phyloP scores from a whole-genome alignment of 2,113 vertebrate genomes.

The Dasyprocta punctata region DNA sequence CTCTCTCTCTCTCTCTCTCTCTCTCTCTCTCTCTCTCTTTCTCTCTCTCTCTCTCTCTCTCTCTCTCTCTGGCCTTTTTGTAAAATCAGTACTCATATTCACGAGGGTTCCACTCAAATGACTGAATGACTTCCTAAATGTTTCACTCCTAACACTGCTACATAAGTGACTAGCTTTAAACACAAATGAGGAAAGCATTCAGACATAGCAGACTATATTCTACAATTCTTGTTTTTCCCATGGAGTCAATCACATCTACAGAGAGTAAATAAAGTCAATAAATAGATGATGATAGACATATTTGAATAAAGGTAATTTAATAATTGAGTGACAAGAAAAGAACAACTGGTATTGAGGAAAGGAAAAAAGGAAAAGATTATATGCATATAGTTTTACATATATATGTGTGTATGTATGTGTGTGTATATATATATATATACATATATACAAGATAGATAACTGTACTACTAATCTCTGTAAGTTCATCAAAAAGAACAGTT shows the following conservation, averaged over 20 bases:
- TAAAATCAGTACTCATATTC: neutral
- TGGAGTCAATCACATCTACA: neutral
- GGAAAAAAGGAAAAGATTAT: too few species aligned
- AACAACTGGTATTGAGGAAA: too few species aligned
- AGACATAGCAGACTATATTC: neutral
- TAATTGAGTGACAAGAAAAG: neutral
- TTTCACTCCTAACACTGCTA: neutral
- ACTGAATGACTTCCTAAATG: neutral
- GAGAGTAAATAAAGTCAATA: neutral
- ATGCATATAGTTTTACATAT: too few species aligned
- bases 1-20: too few species aligned
- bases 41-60: too few species aligned
- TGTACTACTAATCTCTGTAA: too few species aligned
- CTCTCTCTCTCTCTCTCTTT: too few species aligned
- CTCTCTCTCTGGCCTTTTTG: neutral
- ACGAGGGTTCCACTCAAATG: neutral
- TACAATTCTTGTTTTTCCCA: neutral
- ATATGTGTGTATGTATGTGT: too few species aligned
- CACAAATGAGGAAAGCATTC: neutral
- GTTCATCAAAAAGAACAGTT: too few species aligned
- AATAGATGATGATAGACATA: neutral
- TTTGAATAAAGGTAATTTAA: neutral
- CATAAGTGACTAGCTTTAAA: neutral
- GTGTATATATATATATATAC: too few species aligned
- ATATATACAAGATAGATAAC: too few species aligned